Base-by-base conservation (phyloP, 2,797 vertebrate species). In the Syngnathus acus region DNA sequence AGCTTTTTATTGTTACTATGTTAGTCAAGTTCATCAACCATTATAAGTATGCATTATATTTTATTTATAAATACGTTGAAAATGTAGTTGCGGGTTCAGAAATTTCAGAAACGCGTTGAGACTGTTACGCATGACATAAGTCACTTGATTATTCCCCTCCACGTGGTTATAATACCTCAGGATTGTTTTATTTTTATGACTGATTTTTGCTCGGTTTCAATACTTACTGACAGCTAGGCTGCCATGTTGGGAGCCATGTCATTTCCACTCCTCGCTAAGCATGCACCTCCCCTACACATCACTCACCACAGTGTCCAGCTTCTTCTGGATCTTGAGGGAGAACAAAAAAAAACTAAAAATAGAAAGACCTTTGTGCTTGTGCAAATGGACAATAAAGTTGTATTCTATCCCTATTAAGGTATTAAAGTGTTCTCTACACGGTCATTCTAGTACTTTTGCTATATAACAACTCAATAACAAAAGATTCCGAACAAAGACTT, bases 371-470 rank as follows among this genome's bases (percentile, higher is more conserved):
- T 74, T 91, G 75, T 89, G 85, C 92, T 79, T 87, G 85, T 93
- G 90, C 88, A 84, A 91, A 88, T 86, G 86, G 92, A 90, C 84
- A 87, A 80, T 79, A 94, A 94, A 95, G 95, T 95, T 95, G 76
- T 75, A 65, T 67, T 50, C 10, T 66, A 60, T 19, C 65, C 77
- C 26, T 38, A 17, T 64, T 19, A 17, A 10, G 32, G 32, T 26
- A 26, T 26, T 26, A 26, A 26, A 2, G 26, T 32, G 32, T 4
- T 32, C 4, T 32, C 3, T 32, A 4, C 32, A 32, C 4, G 32
- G 32, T 5, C 32, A 32, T 32, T 32, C 32, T 4, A 0, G 32
- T 32, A 32, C 32, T 32, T 32, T 32, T 32, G 32, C 32, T 32
- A 32, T 32, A 32, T 32, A 32, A 32, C 32, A 32, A 32, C 32